Base-by-base conservation (phyloP, 2,888 invertebrate species). In the Hypolimnas misippus region DNA sequence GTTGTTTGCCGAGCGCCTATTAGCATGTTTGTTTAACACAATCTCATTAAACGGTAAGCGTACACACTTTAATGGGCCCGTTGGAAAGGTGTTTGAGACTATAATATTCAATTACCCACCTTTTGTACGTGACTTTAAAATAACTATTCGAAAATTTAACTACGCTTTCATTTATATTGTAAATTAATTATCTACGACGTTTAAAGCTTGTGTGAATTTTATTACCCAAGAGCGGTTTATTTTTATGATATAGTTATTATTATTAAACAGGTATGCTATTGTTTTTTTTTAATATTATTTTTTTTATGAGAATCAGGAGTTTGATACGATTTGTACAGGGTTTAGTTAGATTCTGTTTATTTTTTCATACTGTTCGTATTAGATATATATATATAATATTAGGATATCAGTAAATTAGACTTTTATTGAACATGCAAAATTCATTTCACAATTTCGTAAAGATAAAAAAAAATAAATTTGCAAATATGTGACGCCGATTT, bases 11-110 rank as follows among this genome's bases (percentile, higher is more conserved):
- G 40, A 61, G 59, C 54, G 64, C 64, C 68, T 65, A 68, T 67
- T 67, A 68, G 50, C 60, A 52, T 61, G 62, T 63, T 52, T 69
- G 65, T 69, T 69, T 61, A 67, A 67, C 68, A 67, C 67, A 67
- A 68, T 68, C 63, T 67, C 68, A 68, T 67, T 68, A 68, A 68
- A 63, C 57, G 60, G 62, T 64, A 53, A 62, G 58, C 50, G 57
- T 54, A 64, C 42, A 60, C 46, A 61, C 56, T 63, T 63, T 66
- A 63, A 65, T 59, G 63, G 65, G 62, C 56, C 58, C 44, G 51
- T 52, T 62, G 57, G 51, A 62, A 55, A 58, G 50, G 53, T 42
- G 57, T 62, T 44, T 63, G 56, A 63, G 63, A 60, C 54, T 62
- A 62, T 55, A 54, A 57, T 62, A 62, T 57, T 57, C 57, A 62